Conservation (phyloP, 2,888 invertebrate species). For the Apamea anceps region DNA sequence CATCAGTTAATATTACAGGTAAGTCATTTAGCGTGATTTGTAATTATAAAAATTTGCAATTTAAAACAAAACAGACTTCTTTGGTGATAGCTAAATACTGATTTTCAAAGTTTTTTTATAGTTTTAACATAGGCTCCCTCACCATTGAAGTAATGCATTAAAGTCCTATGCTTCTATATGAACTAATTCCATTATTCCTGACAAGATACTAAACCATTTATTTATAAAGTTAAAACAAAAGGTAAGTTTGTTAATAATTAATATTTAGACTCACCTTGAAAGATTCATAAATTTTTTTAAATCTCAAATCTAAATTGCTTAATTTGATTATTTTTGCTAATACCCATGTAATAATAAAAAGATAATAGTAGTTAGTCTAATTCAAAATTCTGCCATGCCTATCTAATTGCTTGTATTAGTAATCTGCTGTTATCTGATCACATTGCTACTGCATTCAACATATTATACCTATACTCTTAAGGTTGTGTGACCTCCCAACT, state of each 20-base stretch:
- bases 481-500: not conserved
- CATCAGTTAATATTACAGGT: slow-evolving; percentile 82
- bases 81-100: slow-evolving; percentile 11
- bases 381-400: not conserved
- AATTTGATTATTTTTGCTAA: not conserved
- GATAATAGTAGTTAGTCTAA: not conserved
- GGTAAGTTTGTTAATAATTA: not conserved
- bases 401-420: not conserved
- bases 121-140: not conserved
- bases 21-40: slow-evolving; percentile 58
- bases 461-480: not conserved
- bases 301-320: not conserved
- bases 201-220: not conserved
- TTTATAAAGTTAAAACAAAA: not conserved
- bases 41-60: not conserved
- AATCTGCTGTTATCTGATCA: slow-evolving; percentile 6
- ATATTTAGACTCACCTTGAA: not conserved
- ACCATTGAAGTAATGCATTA: not conserved
- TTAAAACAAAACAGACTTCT: not conserved
- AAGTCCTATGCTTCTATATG: not conserved
- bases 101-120: slow-evolving; percentile 21
- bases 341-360: not conserved
- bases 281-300: not conserved
- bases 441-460: slow-evolving; percentile 17
- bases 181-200: not conserved